Evolutionary conservation across 1,140 invertebrate genomes (phyloP).

Genomic region (Lamellibrachia luymesi): DNA sequence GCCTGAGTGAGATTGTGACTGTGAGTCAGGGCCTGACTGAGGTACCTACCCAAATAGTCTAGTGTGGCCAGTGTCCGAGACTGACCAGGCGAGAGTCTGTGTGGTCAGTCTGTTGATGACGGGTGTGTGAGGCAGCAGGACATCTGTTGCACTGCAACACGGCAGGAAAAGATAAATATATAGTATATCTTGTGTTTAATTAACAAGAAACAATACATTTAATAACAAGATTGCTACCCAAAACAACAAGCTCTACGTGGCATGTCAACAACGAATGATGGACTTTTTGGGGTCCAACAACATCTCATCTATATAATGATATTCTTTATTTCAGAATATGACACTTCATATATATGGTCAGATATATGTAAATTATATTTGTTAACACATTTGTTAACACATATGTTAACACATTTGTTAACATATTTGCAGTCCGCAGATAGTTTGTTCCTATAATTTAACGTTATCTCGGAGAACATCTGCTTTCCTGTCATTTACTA

Average conservation of each 20-base stretch:
- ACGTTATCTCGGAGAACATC: too few relatives aligned
- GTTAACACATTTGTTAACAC: too few relatives aligned
- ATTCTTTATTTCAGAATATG: too few relatives aligned
- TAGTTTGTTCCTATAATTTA: too few relatives aligned
- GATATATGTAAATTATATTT: too few relatives aligned
- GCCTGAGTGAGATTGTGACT: neutral
- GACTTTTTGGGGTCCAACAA: too few relatives aligned
- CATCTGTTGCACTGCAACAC: neutral
- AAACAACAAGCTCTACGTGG: neutral
- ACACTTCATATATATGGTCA: too few relatives aligned
- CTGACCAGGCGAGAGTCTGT: neutral
- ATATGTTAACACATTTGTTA: too few relatives aligned
- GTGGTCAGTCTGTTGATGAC: neutral
- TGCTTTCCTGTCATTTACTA: too few relatives aligned
- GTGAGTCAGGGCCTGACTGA: neutral
- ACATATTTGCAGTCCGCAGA: too few relatives aligned
- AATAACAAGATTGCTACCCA: neutral
- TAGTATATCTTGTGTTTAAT: neutral
- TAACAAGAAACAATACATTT: neutral
- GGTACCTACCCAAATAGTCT: neutral
- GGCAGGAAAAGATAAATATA: neutral
- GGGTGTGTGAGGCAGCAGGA: neutral
- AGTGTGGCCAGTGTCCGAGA: neutral
- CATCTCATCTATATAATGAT: too few relatives aligned
- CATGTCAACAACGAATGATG: neutral